phyloP scores from a whole-genome alignment of 2,113 vertebrate species.

The Redunca redunca region DNA sequence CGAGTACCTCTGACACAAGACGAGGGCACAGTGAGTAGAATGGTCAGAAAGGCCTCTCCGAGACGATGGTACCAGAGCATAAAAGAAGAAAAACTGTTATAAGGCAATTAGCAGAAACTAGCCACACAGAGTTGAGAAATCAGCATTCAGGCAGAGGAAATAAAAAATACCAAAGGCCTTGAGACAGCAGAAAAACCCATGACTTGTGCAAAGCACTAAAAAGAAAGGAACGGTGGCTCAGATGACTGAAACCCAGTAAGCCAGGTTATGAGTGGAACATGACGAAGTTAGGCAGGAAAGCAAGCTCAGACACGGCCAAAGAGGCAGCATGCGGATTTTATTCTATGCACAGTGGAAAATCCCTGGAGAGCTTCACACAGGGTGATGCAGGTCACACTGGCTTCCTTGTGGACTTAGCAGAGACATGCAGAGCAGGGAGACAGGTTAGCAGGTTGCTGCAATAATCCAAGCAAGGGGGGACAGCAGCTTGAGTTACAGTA shows the following conservation, averaged over 20 bases:
- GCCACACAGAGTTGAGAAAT: background rate
- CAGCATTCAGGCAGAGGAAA: background rate
- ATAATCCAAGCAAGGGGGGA: background rate
- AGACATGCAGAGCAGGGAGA: background rate
- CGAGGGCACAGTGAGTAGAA: background rate
- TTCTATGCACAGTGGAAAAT: background rate
- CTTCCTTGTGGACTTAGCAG: background rate
- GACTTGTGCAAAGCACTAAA: background rate
- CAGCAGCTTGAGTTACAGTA: background rate
- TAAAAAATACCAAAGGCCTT: background rate
- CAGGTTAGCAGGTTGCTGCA: background rate
- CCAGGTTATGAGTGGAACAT: fast-evolving
- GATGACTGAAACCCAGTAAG: background rate
- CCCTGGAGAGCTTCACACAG: background rate
- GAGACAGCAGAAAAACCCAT: background rate
- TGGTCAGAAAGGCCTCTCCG: background rate
- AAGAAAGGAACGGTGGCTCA: background rate
- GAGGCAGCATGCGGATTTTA: background rate
- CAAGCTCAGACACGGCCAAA: background rate
- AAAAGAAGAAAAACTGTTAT: background rate
- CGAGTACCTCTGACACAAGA: background rate
- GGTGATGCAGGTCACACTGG: background rate
- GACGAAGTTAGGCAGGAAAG: background rate
- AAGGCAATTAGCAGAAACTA: background rate
- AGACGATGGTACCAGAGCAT: background rate